Evolutionary conservation across 2,113 vertebrate genomes (phyloP).

Genomic region (Thamnophis sirtalis): DNA sequence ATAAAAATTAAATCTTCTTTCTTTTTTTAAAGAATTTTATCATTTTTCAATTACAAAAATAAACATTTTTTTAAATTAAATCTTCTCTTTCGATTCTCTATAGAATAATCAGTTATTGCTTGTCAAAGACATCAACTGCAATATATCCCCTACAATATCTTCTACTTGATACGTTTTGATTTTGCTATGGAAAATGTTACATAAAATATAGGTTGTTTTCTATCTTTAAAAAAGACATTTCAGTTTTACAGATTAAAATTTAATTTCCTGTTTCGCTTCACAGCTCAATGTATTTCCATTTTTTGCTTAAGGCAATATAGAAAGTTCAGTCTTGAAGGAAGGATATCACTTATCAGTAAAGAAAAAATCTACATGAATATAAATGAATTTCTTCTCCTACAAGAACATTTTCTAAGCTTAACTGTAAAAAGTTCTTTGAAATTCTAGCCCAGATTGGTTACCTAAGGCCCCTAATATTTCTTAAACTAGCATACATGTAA

Average conservation of each 20-base stretch:
- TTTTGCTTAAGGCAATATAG: neutral
- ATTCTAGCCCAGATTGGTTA: constrained; percentile 6
- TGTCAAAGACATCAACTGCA: neutral
- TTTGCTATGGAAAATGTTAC: constrained; percentile 4
- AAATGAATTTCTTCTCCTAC: neutral
- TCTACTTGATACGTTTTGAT: neutral
- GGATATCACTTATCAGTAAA: neutral
- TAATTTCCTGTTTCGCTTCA: constrained; percentile 39
- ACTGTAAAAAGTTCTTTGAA: neutral
- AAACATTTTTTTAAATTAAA: neutral
- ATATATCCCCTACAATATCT: neutral
- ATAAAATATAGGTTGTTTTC: neutral
- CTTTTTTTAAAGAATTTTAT: neutral
- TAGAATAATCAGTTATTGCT: neutral
- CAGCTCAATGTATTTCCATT: constrained; percentile 14
- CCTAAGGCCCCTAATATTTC: neutral
- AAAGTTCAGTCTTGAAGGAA: neutral
- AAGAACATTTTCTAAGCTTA: constrained; percentile 28
- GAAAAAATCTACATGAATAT: neutral
- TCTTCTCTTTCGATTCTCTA: neutral
- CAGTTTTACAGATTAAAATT: constrained; percentile 19
- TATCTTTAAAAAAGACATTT: neutral
- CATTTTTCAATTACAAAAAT: too few relatives aligned
- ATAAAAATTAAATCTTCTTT: neutral
- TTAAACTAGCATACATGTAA: neutral